phyloP scores from a whole-genome alignment of 2,797 vertebrate genomes.

The Pangasius larnaudii region DNA sequence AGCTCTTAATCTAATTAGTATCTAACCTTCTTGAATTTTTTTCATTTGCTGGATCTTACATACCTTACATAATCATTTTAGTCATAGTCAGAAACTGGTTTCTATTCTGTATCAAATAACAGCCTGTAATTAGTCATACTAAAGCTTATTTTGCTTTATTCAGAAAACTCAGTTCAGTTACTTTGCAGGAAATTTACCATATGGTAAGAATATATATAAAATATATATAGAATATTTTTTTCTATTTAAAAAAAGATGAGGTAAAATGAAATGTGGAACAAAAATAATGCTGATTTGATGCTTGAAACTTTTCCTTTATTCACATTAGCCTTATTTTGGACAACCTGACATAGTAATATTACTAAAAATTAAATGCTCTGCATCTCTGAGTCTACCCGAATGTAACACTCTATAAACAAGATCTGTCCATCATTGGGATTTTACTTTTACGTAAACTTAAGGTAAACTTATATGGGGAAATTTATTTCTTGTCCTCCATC shows the following conservation, averaged over 20 bases:
- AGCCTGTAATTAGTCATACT: not conserved
- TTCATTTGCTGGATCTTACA: not conserved
- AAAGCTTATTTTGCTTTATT: constrained; percentile 8
- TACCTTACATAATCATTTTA: not conserved
- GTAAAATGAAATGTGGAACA: not conserved
- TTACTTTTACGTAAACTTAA: not conserved
- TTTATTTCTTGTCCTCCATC: not conserved
- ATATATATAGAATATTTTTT: no score
- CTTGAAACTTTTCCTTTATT: not conserved
- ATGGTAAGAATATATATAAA: not conserved
- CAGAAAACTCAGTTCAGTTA: not conserved
- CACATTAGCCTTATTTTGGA: not conserved
- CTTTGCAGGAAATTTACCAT: not conserved
- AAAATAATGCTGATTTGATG: not conserved
- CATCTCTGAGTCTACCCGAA: not conserved
- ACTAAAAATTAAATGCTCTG: not conserved
- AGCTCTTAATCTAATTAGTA: not conserved
- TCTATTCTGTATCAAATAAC: not conserved
- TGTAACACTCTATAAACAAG: not conserved
- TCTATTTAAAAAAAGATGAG: not conserved
- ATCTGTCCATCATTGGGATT: not conserved
- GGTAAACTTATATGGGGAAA: not conserved
- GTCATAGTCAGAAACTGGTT: constrained; percentile 8
- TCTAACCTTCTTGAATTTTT: not conserved
- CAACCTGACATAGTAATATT: not conserved